Evolutionary conservation across 2,888 invertebrate genomes (phyloP).

Genomic region (Meta bourneti): DNA sequence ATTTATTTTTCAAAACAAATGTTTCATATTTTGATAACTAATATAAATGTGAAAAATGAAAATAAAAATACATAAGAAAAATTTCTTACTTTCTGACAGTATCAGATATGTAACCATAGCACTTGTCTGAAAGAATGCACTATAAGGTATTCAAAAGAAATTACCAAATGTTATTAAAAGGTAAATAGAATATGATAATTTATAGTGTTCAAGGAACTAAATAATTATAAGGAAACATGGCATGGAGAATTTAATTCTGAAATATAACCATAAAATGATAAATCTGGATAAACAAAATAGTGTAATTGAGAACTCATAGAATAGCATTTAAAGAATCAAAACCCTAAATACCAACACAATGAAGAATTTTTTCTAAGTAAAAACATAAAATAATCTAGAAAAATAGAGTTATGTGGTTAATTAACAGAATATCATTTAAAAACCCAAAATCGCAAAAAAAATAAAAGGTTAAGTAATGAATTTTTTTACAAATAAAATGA

Average conservation of each 20-base stretch:
- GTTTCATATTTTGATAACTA: not conserved
- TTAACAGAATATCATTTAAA: too few species aligned
- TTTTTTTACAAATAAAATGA: too few species aligned
- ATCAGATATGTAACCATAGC: conserved; percentile 91
- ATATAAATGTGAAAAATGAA: too few species aligned
- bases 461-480: too few species aligned
- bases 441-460: too few species aligned
- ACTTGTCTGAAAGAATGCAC: conserved; percentile 90
- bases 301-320: too few species aligned
- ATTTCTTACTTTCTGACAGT: conserved; percentile 87
- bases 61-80: conserved; percentile 75
- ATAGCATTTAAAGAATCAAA: too few species aligned
- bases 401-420: too few species aligned
- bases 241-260: not conserved
- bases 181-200: not conserved
- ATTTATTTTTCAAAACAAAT: not conserved
- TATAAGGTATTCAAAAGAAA: conserved; percentile 83
- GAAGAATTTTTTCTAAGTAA: too few species aligned
- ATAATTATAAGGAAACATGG: not conserved
- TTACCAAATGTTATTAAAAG: too few species aligned
- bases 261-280: not conserved
- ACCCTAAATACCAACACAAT: too few species aligned
- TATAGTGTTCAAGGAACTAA: not conserved
- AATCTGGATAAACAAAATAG: too few species aligned
- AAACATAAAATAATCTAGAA: not conserved